Evolutionary conservation across 2,113 vertebrate genomes (phyloP).

Genomic region (Notothenia rossii): DNA sequence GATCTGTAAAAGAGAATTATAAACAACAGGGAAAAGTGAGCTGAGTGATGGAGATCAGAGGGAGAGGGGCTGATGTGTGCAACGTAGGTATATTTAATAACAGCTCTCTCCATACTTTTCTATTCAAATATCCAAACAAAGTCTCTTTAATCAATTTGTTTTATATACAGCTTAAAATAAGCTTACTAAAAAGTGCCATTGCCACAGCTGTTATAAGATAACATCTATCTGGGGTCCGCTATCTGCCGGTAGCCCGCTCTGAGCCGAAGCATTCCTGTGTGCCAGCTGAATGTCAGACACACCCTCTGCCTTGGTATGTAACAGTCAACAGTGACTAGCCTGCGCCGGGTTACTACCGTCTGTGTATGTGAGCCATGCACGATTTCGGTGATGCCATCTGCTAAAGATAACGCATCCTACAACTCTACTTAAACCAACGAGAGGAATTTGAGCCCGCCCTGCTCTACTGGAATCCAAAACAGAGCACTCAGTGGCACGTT

Average conservation of each 20-base stretch:
- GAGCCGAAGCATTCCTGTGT: constrained; percentile 32
- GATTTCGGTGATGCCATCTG: constrained; percentile 52
- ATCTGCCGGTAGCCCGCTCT: constrained; percentile 45
- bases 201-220: constrained; percentile 55
- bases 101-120: background rate
- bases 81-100: constrained; percentile 10
- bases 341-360: constrained; percentile 46
- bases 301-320: constrained; percentile 67
- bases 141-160: background rate
- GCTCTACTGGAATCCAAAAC: constrained; percentile 64
- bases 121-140: background rate
- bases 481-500: constrained; percentile 52
- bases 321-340: constrained; percentile 58
- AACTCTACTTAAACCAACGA: constrained; percentile 51
- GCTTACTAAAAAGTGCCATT: constrained; percentile 16
- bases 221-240: constrained; percentile 53
- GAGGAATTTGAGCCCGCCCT: constrained; percentile 61
- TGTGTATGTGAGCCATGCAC: constrained; percentile 45
- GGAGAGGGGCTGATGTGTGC: background rate
- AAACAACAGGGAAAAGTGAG: constrained; percentile 1
- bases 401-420: constrained; percentile 72
- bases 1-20: background rate
- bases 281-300: constrained; percentile 70
- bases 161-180: constrained; percentile 12
- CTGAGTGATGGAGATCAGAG: constrained; percentile 9